phyloP scores from a whole-genome alignment of 2,113 vertebrate species.

The Sinocyclocheilus rhinocerous region DNA sequence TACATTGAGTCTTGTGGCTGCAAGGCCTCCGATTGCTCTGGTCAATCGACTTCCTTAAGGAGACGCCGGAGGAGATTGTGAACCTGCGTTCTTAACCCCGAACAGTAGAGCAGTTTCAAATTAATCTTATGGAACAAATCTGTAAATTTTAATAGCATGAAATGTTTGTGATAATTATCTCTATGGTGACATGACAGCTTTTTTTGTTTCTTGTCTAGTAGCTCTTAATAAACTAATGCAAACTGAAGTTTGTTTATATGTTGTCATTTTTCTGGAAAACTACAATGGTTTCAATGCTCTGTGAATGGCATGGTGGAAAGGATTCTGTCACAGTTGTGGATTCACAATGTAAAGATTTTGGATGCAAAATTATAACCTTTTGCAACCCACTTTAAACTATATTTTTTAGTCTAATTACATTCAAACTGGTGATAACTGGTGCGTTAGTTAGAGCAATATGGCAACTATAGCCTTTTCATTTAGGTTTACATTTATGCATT shows the following conservation, averaged over 20 bases:
- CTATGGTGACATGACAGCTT: not conserved
- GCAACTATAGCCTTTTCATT: not conserved
- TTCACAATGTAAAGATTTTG: not conserved
- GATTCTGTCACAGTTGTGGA: not conserved
- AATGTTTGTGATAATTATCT: not conserved
- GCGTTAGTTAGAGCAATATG: not conserved
- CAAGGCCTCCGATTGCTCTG: not conserved
- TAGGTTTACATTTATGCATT: not conserved
- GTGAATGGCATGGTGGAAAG: not conserved
- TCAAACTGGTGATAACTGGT: not conserved
- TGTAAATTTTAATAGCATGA: not conserved
- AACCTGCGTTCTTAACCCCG: conserved; percentile 14
- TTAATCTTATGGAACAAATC: not conserved
- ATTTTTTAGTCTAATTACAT: not conserved
- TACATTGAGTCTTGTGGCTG: conserved; percentile 79
- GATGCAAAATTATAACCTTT: not conserved
- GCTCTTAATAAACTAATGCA: conserved; percentile 54
- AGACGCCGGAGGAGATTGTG: conserved; percentile 55
- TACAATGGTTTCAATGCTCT: not conserved
- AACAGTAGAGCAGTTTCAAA: not conserved
- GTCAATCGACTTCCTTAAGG: not conserved
- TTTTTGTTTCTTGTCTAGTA: conserved; percentile 37
- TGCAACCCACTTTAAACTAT: not conserved
- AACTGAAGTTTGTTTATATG: not conserved
- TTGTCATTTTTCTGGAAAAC: not conserved